Evolutionary conservation across 1,140 invertebrate species (phyloP).

Genomic region (Globodera rostochiensis): DNA sequence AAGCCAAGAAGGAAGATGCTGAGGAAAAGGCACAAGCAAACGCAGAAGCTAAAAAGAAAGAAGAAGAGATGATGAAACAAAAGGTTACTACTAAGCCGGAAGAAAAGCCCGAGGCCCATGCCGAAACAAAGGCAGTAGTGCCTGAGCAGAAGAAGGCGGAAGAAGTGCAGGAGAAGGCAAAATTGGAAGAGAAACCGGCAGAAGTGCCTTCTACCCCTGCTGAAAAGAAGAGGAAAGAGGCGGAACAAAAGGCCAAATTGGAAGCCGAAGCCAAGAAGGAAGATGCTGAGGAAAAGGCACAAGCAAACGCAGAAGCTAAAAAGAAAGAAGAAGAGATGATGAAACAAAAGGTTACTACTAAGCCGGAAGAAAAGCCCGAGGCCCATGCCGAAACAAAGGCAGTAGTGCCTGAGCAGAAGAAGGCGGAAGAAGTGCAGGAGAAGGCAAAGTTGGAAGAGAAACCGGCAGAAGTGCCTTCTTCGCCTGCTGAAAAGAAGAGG

Average conservation of each 20-base stretch:
- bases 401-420: not conserved
- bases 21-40: too few relatives aligned
- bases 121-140: not conserved
- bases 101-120: not conserved
- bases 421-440: conserved; percentile 16
- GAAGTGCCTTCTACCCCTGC: not conserved
- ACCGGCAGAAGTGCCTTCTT: too few relatives aligned
- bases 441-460: too few relatives aligned
- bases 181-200: not conserved
- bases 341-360: not conserved
- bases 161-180: conserved; percentile 25
- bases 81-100: not conserved
- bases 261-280: not conserved
- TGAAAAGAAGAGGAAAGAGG: conserved; percentile 2
- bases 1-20: too few relatives aligned
- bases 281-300: not conserved
- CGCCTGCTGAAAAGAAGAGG: too few relatives aligned
- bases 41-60: not conserved
- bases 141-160: not conserved
- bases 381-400: conserved; percentile 3
- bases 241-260: not conserved
- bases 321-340: not conserved
- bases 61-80: not conserved
- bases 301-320: not conserved
- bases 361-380: not conserved